phyloP scores from a whole-genome alignment of 1,140 invertebrate species.

The Elysia chlorotica region DNA sequence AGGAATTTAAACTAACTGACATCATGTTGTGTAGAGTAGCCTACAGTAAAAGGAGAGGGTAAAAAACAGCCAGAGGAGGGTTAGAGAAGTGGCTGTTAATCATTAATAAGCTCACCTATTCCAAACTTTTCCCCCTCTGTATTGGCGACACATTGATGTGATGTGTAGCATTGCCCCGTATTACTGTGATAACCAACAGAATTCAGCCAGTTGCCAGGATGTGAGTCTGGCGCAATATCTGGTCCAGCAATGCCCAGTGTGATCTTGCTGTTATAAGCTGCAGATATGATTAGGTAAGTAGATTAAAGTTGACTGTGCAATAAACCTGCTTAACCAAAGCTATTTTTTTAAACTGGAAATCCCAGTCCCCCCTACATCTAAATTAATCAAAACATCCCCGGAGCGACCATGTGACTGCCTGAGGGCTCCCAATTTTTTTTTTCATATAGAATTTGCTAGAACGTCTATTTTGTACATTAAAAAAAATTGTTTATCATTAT shows the following conservation, averaged over 20 bases:
- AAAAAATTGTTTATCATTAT: no score
- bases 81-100: not conserved
- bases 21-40: no score
- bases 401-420: not conserved
- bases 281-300: not conserved
- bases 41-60: no score
- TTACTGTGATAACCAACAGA: constrained; percentile 59
- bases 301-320: not conserved
- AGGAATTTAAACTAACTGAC: no score
- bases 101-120: constrained; percentile 37
- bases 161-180: constrained; percentile 54
- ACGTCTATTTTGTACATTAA: no score
- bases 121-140: constrained; percentile 53
- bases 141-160: constrained; percentile 50
- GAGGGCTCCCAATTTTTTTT: no score
- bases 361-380: no score
- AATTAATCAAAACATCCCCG: not conserved
- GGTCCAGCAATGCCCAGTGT: constrained; percentile 60
- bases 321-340: not conserved
- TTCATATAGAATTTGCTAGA: no score
- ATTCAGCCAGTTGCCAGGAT: constrained; percentile 57
- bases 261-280: constrained; percentile 52
- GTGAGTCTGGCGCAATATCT: constrained; percentile 52
- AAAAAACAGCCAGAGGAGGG: not conserved
- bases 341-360: no score